These are phyloP conservation scores for Poliocrania exsul DNA, from an alignment of 2,797 vertebrate genomes.

Conservation along the genomic window DNA sequence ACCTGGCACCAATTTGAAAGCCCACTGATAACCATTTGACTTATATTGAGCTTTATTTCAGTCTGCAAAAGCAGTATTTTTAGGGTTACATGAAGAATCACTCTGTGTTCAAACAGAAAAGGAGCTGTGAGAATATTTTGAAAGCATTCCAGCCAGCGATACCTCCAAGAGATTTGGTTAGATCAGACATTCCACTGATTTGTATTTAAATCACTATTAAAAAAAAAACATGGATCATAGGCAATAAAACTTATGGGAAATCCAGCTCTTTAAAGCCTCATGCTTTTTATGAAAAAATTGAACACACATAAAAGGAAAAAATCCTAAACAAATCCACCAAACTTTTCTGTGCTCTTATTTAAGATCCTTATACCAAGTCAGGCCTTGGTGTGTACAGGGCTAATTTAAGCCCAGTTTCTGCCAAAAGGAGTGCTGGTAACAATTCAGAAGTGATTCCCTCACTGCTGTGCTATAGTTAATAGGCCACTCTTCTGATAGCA, in stretches of 20 bases:
- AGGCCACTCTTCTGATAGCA: not conserved
- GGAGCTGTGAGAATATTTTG: not conserved
- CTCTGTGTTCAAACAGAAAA: not conserved
- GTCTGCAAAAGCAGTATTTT: not conserved
- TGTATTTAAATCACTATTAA: not conserved
- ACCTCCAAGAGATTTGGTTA: not conserved
- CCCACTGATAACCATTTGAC: not conserved
- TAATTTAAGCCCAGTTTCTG: constrained; percentile 8
- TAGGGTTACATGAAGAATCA: not conserved
- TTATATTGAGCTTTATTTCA: not conserved
- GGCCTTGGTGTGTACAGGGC: not conserved
- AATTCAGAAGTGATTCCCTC: constrained; percentile 28
- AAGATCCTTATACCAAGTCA: not conserved
- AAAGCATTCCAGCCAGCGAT: not conserved
- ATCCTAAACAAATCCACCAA: not conserved
- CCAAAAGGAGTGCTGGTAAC: not conserved
- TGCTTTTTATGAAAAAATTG: not conserved
- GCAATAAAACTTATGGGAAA: not conserved
- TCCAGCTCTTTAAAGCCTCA: not conserved
- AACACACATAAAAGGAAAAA: not conserved
- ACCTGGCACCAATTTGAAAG: not conserved
- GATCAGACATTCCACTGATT: not conserved
- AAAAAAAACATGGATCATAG: not conserved
- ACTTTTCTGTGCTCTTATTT: not conserved
- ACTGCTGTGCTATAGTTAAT: not conserved